Conservation (phyloP, 2,797 vertebrate species). For the Acanthopagrus latus region DNA sequence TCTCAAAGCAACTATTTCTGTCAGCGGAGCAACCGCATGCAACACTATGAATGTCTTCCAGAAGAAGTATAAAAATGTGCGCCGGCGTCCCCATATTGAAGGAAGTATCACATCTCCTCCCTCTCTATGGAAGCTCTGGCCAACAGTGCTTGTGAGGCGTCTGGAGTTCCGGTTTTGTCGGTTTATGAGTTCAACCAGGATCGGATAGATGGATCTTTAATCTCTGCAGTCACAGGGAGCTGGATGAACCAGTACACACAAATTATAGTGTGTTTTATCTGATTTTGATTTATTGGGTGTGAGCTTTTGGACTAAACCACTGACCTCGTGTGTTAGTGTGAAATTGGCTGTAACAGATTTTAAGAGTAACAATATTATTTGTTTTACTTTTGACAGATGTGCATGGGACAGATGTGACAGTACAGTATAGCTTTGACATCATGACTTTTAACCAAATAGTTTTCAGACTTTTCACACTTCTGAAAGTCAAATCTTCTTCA, state of each 20-base stretch:
- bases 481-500: not conserved
- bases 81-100: not conserved
- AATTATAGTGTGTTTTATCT: not conserved
- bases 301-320: not conserved
- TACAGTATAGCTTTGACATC: not conserved
- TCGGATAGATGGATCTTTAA: not conserved
- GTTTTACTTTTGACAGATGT: not conserved
- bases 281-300: no score
- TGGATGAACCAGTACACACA: not conserved
- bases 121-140: no score
- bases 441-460: not conserved
- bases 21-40: not conserved
- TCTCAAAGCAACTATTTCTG: not conserved
- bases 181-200: not conserved
- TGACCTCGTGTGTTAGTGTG: not conserved
- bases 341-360: not conserved
- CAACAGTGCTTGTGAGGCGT: no score
- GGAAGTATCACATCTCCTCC: not conserved
- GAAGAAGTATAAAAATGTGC: not conserved
- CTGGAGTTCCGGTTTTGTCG: not conserved
- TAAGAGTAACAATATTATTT: not conserved
- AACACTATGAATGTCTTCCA: constrained; percentile 1
- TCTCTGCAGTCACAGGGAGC: not conserved
- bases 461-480: not conserved
- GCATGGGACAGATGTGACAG: not conserved